Conservation (phyloP, 2,113 vertebrate genomes). For the Lycaon pictus region DNA sequence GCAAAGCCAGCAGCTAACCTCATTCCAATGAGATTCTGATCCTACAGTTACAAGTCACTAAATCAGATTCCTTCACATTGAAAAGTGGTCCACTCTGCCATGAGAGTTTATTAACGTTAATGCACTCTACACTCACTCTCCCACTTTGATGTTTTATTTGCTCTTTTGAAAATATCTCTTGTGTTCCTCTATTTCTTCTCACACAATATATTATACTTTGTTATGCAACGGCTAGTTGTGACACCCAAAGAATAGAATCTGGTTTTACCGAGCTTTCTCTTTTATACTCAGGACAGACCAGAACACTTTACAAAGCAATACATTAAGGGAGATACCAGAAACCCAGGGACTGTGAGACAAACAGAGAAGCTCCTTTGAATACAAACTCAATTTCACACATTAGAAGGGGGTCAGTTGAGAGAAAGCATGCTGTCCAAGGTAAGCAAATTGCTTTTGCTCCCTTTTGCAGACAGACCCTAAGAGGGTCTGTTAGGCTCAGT, state of each 20-base stretch:
- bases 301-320: conserved; percentile 69
- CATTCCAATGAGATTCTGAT: conserved; percentile 77
- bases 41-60: conserved; percentile 82
- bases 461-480: not conserved
- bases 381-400: conserved; percentile 43
- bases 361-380: conserved; percentile 65
- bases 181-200: conserved; percentile 60
- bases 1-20: conserved; percentile 81
- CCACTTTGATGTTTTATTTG: conserved; percentile 83
- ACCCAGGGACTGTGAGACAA: conserved; percentile 13
- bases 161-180: conserved; percentile 81
- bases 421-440: conserved; percentile 54
- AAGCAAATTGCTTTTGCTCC: not conserved
- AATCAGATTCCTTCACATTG: conserved; percentile 83
- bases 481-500: not conserved
- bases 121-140: conserved; percentile 69
- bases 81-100: conserved; percentile 80
- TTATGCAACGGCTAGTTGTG: conserved; percentile 75
- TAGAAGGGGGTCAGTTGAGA: not conserved
- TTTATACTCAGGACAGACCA: conserved; percentile 54
- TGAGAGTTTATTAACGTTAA: conserved; percentile 86
- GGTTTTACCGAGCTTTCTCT: conserved; percentile 66
- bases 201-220: conserved; percentile 65
- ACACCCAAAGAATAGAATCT: conserved; percentile 68
- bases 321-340: not conserved